Conservation (phyloP, 2,888 invertebrate genomes). For the Lepidochitona cinerea region DNA sequence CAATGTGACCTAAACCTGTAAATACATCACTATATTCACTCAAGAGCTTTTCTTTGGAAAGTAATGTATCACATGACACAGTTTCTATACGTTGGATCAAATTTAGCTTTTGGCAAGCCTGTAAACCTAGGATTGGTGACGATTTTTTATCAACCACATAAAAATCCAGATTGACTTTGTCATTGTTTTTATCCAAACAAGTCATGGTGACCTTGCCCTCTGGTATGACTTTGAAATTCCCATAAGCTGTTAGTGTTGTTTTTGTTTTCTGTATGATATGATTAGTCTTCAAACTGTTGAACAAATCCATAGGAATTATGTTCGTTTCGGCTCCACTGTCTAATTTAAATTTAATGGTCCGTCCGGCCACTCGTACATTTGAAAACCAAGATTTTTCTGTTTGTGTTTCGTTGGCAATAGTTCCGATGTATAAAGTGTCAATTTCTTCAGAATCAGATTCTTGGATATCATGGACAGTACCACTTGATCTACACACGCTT, state of each 20-base stretch:
- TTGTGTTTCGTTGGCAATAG: not conserved
- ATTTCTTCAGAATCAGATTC: not conserved
- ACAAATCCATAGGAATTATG: constrained; percentile 12
- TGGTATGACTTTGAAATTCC: not conserved
- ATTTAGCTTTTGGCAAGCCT: not conserved
- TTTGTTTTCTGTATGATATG: not conserved
- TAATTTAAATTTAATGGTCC: constrained; percentile 20
- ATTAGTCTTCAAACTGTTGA: not conserved
- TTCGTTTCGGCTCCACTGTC: constrained; percentile 30
- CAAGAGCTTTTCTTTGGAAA: not conserved
- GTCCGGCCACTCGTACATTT: constrained; percentile 9
- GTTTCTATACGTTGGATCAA: not conserved
- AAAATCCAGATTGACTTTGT: not conserved
- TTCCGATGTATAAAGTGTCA: not conserved
- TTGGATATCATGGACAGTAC: not conserved
- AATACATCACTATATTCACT: not conserved
- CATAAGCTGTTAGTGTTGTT: not conserved
- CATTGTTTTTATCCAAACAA: not conserved
- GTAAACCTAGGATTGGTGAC: not conserved
- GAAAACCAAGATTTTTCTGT: constrained; percentile 13
- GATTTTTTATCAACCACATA: not conserved
- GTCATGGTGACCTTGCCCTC: not conserved
- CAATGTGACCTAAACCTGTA: not conserved
- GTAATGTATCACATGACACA: not conserved
- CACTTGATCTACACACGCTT: not conserved